Conservation (phyloP, 2,113 vertebrate species). For the Cebus imitator region DNA sequence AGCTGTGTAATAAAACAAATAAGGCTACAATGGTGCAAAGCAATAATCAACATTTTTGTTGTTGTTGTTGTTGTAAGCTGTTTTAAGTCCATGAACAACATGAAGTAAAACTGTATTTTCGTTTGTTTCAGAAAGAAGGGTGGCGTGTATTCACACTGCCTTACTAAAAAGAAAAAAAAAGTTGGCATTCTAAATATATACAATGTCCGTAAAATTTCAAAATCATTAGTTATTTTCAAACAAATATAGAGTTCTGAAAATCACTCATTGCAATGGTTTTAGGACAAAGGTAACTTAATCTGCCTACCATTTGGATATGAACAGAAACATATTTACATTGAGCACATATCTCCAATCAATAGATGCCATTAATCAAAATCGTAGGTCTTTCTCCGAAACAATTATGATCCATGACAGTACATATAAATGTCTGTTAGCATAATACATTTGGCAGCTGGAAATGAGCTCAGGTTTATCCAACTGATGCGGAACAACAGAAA, state of each 20-base stretch:
- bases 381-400: constrained; percentile 55
- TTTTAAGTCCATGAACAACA: constrained; percentile 48
- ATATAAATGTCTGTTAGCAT: constrained; percentile 55
- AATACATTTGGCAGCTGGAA: constrained; percentile 61
- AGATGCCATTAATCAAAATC: constrained; percentile 25
- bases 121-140: constrained; percentile 47
- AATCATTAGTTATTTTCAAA: constrained; percentile 63
- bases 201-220: background rate
- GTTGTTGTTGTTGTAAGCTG: constrained; percentile 47
- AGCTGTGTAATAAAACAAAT: constrained; percentile 76
- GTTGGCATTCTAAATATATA: constrained; percentile 31
- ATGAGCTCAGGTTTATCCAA: constrained; percentile 66
- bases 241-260: constrained; percentile 34
- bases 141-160: constrained; percentile 19
- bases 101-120: constrained; percentile 62
- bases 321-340: background rate
- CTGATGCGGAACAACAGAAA: constrained; percentile 70
- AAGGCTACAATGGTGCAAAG: constrained; percentile 55
- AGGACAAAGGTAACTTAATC: background rate
- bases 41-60: constrained; percentile 75
- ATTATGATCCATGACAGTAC: constrained; percentile 44
- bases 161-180: constrained; percentile 53
- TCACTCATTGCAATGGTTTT: background rate
- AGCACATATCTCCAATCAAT: background rate
- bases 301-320: constrained; percentile 9